phyloP scores from a whole-genome alignment of 2,888 invertebrate genomes.

The Tridacna crocea region DNA sequence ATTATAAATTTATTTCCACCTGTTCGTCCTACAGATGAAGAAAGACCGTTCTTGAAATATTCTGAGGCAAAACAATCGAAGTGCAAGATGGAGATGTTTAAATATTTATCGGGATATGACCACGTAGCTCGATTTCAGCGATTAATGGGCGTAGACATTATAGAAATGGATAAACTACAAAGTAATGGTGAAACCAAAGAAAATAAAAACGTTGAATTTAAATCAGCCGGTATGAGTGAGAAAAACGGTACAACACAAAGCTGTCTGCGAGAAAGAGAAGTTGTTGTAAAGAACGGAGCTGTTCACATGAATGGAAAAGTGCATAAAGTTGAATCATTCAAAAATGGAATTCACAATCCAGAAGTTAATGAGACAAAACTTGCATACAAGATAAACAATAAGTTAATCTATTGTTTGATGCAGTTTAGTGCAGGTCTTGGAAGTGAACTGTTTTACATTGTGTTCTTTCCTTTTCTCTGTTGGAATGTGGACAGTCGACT shows the following conservation, averaged over 20 bases:
- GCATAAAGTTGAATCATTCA: conserved; percentile 33
- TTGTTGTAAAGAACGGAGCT: conserved; percentile 1
- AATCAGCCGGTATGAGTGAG: not conserved
- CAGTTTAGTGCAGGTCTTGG: conserved; percentile 93
- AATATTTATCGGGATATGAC: conserved; percentile 85
- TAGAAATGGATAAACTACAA: conserved; percentile 29
- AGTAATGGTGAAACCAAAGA: conserved; percentile 10
- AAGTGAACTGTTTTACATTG: conserved; percentile 95
- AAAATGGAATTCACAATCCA: conserved; percentile 38
- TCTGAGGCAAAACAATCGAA: not conserved
- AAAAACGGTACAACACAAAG: conserved; percentile 4
- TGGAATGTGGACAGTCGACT: conserved; percentile 97
- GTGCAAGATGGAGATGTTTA: conserved; percentile 46
- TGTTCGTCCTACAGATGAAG: not conserved
- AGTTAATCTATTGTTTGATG: conserved; percentile 93
- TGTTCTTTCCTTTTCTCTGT: conserved; percentile 96
- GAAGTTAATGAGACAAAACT: conserved; percentile 37
- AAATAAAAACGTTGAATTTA: not conserved
- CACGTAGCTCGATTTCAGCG: conserved; percentile 92
- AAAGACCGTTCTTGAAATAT: conserved; percentile 3
- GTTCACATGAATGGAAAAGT: conserved; percentile 6
- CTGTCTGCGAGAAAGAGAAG: conserved; percentile 11
- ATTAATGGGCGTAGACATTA: conserved; percentile 89
- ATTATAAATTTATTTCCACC: not conserved
- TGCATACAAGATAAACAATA: conserved; percentile 69